Conservation (phyloP, 2,797 vertebrate species). For the Parambassis ranga region DNA sequence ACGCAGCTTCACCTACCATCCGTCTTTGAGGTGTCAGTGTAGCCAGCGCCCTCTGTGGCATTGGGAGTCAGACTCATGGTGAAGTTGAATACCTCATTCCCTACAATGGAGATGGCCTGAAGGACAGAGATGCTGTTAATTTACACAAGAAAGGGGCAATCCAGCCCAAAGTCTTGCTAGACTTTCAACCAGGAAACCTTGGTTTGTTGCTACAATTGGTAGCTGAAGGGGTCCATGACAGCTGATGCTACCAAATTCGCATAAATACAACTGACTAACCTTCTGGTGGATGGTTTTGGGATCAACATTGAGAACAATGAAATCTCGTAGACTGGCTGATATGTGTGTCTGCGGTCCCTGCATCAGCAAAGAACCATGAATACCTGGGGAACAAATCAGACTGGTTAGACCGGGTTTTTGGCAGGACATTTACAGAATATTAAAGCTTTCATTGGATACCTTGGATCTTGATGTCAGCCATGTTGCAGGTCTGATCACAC, state of each 20-base stretch:
- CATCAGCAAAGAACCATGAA: conserved; percentile 84
- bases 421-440: fast-evolving
- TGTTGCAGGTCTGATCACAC: conserved; percentile 86
- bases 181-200: too few species aligned
- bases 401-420: fast-evolving
- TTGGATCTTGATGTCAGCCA: conserved; percentile 91
- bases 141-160: background rate
- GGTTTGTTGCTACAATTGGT: too few species aligned
- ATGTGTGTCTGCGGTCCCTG: conserved; percentile 84
- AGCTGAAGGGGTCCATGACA: fast-evolving
- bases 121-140: background rate
- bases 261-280: conserved; percentile 72
- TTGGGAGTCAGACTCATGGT: conserved; percentile 87
- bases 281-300: conserved; percentile 88
- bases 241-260: background rate
- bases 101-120: conserved; percentile 92
- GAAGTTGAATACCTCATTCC: conserved; percentile 95
- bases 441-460: conserved; percentile 71
- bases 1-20: conserved; percentile 90
- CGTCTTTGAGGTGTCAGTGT: conserved; percentile 86
- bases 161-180: too few species aligned
- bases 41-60: conserved; percentile 87
- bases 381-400: conserved; percentile 72
- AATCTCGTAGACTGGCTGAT: conserved; percentile 87
- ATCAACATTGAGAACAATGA: conserved; percentile 87